These are phyloP conservation scores for Leptarthrus brevirostris DNA, from an alignment of 2,888 invertebrate genomes.

Conservation along the genomic window DNA sequence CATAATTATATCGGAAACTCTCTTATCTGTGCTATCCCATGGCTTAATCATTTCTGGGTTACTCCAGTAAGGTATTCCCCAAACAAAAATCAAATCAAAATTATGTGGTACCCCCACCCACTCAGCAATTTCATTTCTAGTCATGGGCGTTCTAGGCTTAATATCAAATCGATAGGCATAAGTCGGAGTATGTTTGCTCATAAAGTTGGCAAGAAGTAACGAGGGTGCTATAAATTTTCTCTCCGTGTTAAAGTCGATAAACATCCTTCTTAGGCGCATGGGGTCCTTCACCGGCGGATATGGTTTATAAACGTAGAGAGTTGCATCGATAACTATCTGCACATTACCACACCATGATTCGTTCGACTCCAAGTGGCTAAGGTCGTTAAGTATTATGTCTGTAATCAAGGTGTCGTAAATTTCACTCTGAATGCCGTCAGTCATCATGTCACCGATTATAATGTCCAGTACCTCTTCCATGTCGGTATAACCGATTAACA, in stretches of 20 bases:
- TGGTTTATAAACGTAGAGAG: slow-evolving; percentile 81
- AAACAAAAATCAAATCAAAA: slow-evolving; percentile 83
- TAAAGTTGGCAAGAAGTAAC: slow-evolving; percentile 74
- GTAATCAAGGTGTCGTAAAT: slow-evolving; percentile 73
- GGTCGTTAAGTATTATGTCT: slow-evolving; percentile 74
- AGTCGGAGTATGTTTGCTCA: slow-evolving; percentile 71
- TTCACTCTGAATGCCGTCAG: slow-evolving; percentile 70
- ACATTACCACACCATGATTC: slow-evolving; percentile 73
- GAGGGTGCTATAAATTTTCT: slow-evolving; percentile 80
- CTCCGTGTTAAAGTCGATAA: slow-evolving; percentile 80
- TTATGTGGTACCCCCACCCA: slow-evolving; percentile 87
- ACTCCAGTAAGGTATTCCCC: slow-evolving; percentile 82
- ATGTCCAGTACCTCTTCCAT: slow-evolving; percentile 83
- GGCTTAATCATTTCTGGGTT: slow-evolving; percentile 71
- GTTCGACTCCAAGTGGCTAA: slow-evolving; percentile 70
- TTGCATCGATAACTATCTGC: slow-evolving; percentile 77
- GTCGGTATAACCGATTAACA: slow-evolving; percentile 82
- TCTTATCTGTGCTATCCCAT: slow-evolving; percentile 83
- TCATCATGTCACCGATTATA: slow-evolving; percentile 71
- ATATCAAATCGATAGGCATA: slow-evolving; percentile 82
- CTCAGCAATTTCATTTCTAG: slow-evolving; percentile 73
- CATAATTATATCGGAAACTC: slow-evolving; percentile 83
- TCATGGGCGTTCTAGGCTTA: slow-evolving; percentile 75
- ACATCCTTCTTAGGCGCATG: slow-evolving; percentile 72
- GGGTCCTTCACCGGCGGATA: slow-evolving; percentile 74